phyloP scores from a whole-genome alignment of 2,113 vertebrate species.

The Lepidothrix coronata region DNA sequence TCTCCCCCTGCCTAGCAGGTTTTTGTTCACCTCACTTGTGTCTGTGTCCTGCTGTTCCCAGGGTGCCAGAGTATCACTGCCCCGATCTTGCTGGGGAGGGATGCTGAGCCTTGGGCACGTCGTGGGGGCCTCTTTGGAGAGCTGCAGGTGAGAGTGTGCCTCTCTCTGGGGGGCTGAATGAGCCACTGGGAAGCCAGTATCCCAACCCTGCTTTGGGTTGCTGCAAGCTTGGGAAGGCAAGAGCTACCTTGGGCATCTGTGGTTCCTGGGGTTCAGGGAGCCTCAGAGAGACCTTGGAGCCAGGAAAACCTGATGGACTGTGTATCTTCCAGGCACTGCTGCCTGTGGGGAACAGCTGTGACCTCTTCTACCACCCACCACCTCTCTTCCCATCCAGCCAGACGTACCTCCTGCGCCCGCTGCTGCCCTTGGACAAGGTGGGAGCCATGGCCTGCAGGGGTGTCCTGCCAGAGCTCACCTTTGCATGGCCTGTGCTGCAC shows the following conservation, averaged over 20 bases:
- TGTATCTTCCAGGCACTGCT: conserved; percentile 78
- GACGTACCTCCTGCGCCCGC: conserved; percentile 80
- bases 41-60: conserved; percentile 29
- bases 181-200: background rate
- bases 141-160: conserved; percentile 75
- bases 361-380: conserved; percentile 86
- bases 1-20: background rate
- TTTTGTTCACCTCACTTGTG: rapidly evolving
- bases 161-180: background rate
- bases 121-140: conserved; percentile 85
- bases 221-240: background rate
- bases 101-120: conserved; percentile 80
- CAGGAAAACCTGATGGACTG: background rate
- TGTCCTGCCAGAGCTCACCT: background rate
- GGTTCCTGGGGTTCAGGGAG: background rate
- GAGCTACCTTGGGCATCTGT: rapidly evolving
- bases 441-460: rapidly evolving
- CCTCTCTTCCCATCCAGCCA: conserved; percentile 82
- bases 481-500: background rate
- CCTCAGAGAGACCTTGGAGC: background rate
- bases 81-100: conserved; percentile 63
- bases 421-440: conserved; percentile 83
- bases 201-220: background rate
- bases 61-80: conserved; percentile 81
- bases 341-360: conserved; percentile 78